A percentile compares a stretch with the other conserved stretches of the same genome.
Conservation (phyloP, 2,113 vertebrate species). For the Aptenodytes forsteri region DNA sequence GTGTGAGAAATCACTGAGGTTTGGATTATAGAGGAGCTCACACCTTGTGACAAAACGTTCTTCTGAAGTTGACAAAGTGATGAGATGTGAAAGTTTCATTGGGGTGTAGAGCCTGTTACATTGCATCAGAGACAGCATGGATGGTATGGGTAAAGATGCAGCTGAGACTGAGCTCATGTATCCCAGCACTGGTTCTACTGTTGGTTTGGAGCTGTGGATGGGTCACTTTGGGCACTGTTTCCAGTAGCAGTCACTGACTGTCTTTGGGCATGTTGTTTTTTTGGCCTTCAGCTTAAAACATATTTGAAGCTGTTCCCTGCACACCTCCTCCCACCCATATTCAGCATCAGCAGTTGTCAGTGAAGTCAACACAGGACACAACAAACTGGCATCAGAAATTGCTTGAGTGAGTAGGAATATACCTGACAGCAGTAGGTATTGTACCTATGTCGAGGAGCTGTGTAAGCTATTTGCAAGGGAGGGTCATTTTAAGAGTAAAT, state of each 20-base stretch:
- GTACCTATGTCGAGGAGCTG: neutral
- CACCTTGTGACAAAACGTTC: neutral
- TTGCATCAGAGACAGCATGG: neutral
- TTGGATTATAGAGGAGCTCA: neutral
- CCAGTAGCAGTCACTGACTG: neutral
- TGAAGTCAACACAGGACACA: neutral
- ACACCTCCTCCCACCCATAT: fast-evolving
- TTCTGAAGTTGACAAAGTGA: neutral
- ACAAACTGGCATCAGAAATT: neutral
- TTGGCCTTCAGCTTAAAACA: neutral
- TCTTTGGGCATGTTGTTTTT: neutral
- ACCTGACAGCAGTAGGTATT: neutral
- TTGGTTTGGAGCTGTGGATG: neutral
- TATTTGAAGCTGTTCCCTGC: neutral
- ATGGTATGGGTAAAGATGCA: neutral
- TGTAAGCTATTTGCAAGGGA: neutral
- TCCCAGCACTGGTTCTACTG: fast-evolving
- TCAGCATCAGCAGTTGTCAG: neutral
- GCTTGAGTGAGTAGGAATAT: neutral
- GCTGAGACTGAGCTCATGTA: neutral
- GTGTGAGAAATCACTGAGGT: neutral
- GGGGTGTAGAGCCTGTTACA: neutral
- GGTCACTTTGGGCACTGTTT: neutral
- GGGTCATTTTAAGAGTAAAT: neutral
- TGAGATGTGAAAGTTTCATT: neutral